A percentile compares a stretch with the other conserved stretches of the same genome.
phyloP scores from a whole-genome alignment of 92 coral and sea anemone species.

The Zoanthus sansibaricus region DNA sequence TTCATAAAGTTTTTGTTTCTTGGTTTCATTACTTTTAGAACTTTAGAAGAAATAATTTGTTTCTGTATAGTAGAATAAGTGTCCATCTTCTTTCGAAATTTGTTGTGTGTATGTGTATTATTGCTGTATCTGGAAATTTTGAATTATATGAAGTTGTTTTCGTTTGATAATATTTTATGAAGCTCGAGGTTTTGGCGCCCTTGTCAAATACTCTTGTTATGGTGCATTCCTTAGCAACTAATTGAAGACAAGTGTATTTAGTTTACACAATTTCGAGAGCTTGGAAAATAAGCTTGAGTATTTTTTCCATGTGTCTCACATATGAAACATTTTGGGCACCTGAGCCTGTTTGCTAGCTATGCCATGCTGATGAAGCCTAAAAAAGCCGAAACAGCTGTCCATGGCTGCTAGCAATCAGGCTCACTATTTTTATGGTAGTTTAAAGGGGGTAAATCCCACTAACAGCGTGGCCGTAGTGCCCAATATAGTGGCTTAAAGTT shows the following conservation, averaged over 20 bases:
- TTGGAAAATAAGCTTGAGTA: neutral
- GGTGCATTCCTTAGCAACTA: neutral
- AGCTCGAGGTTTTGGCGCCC: neutral
- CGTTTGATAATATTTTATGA: neutral
- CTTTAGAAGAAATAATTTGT: no score
- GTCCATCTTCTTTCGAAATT: neutral
- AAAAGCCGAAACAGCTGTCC: no score
- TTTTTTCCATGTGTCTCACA: no score
- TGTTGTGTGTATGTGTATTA: neutral
- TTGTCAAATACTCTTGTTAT: neutral
- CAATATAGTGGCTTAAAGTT: no score
- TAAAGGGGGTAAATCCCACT: no score
- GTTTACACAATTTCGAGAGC: neutral
- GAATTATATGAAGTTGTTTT: neutral
- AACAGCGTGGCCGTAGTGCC: no score
- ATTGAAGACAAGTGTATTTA: neutral
- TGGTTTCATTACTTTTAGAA: neutral
- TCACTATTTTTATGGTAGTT: neutral
- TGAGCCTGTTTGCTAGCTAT: no score
- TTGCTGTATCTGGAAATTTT: neutral
- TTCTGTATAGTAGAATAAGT: neutral
- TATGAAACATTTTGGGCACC: no score
- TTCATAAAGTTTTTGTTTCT: neutral
- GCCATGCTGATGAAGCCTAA: no score
- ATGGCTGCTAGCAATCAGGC: no score